Evolutionary conservation across 2,113 vertebrate genomes (phyloP).

Genomic region (Mastomys natalensis): DNA sequence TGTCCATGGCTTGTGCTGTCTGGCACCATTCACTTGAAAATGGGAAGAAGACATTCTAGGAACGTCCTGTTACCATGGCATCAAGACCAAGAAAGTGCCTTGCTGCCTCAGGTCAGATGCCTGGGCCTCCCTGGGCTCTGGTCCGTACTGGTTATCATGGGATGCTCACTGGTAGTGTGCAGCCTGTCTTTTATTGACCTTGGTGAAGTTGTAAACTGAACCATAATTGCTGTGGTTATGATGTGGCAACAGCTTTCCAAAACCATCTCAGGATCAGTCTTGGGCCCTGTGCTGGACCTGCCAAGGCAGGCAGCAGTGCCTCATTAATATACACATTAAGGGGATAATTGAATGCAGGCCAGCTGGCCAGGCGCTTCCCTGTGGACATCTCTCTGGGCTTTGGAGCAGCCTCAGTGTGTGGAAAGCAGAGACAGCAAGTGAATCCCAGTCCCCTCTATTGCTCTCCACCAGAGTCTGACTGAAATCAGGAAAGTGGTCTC

Average conservation of each 20-base stretch:
- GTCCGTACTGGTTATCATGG: not conserved
- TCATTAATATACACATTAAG: slow-evolving; percentile 81
- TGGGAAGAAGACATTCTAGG: not conserved
- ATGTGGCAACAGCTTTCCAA: slow-evolving; percentile 68
- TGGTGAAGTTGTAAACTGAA: slow-evolving; percentile 64
- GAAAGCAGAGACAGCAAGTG: slow-evolving; percentile 61
- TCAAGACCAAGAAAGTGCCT: not conserved
- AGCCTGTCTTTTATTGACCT: slow-evolving; percentile 65
- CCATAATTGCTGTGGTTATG: slow-evolving; percentile 63
- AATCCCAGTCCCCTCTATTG: slow-evolving; percentile 37
- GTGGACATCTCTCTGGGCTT: slow-evolving; percentile 54
- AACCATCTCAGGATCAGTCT: not conserved
- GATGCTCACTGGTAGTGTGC: not conserved
- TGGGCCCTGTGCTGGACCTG: not conserved
- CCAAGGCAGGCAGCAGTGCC: slow-evolving; percentile 39
- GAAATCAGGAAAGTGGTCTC: slow-evolving; percentile 53
- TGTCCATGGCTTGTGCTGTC: not conserved
- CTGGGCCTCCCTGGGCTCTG: not conserved
- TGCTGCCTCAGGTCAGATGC: not conserved
- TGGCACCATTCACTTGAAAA: not conserved
- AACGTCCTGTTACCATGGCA: not conserved
- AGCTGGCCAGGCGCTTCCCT: slow-evolving; percentile 77
- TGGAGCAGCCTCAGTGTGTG: slow-evolving; percentile 8
- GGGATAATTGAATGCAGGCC: slow-evolving; percentile 80
- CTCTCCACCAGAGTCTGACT: not conserved